Base-by-base conservation (phyloP, 1,140 invertebrate genomes). In the Drosophila dunni region DNA sequence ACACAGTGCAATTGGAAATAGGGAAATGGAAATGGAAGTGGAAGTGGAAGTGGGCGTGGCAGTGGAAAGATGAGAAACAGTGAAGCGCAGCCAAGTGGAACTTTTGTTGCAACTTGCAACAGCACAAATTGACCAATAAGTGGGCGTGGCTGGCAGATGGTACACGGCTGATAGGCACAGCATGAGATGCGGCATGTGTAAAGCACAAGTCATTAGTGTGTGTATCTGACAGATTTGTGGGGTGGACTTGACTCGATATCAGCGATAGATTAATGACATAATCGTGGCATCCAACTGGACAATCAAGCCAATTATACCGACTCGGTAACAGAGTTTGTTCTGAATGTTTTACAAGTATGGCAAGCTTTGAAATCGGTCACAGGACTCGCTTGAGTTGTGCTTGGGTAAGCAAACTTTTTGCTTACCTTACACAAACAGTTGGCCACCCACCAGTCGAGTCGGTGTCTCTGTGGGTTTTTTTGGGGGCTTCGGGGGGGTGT, bases 151-250 rank as follows among this genome's bases (percentile, higher is more conserved):
- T 13, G 45, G 42, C 42, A 79, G 75, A 64, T 71, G 61, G 53
- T 44, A 60, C 75, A 75, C 48, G 36, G 36, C 53, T 62, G 70
- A 84, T 82, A 83, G 77, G 83, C 80, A 38, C 63, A 44, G 69
- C 60, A 71, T 69, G 48, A 57, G 62, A 24, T 74, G 79, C 2
- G 17, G 17, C 83, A 86, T 81, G 82, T 85, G 82, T 85, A 79
- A 72, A 83, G 80, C 83, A 89, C 77, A 88, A 81, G 86, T 89
- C 84, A 88, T 88, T 88, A 88, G 83, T 82, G 79, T 76, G 73
- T 15, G 79, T 76, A 70, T 15, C 54, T 50, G 74, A 81, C 78
- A 85, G 77, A 84, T 82, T 79, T 78, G 78, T 70, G 33, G 29
- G 42, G 17, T 17, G 33, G 17, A 40, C 45, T 53, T 29, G 10